A percentile compares a stretch with the other conserved stretches of the same genome.
Evolutionary conservation across 2,797 vertebrate species (phyloP).

Genomic region (Betta splendens): DNA sequence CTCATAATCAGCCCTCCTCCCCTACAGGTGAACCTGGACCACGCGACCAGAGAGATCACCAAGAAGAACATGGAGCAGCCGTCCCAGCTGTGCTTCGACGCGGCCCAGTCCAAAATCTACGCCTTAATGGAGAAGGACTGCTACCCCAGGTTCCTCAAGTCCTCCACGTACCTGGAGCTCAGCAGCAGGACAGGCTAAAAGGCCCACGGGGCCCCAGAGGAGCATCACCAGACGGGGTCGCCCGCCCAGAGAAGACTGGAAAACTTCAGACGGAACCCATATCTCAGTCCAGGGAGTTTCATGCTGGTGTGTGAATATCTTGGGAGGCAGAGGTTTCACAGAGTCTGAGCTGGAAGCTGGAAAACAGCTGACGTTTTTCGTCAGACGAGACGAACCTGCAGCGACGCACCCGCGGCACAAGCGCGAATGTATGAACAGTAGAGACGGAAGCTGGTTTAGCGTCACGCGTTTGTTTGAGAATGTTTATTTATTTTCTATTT

Average conservation of each 20-base stretch:
- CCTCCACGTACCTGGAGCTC: slow-evolving; percentile 76
- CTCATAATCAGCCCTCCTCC: slow-evolving; percentile 8
- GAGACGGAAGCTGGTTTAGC: slow-evolving; percentile 13
- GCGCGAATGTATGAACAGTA: slow-evolving; percentile 2
- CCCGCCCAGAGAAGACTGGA: slow-evolving; percentile 14
- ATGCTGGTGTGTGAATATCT: slow-evolving; percentile 9
- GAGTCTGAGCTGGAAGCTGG: slow-evolving; percentile 20
- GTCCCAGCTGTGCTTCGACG: slow-evolving; percentile 79
- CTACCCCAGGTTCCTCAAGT: slow-evolving; percentile 92
- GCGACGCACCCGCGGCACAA: slow-evolving; percentile 17
- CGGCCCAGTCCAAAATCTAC: slow-evolving; percentile 88
- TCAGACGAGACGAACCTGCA: slow-evolving; percentile 21
- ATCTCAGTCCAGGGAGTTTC: slow-evolving; percentile 25
- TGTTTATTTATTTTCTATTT: slow-evolving; percentile 72
- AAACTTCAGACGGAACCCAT: slow-evolving; percentile 24
- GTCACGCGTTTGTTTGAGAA: slow-evolving; percentile 39
- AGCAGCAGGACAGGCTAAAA: slow-evolving; percentile 56
- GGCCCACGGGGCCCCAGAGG: not conserved
- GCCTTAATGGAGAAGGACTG: slow-evolving; percentile 96
- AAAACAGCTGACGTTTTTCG: slow-evolving; percentile 22
- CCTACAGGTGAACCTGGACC: slow-evolving; percentile 92
- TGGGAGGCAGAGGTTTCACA: not conserved
- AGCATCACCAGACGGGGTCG: not conserved
- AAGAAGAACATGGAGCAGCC: slow-evolving; percentile 78
- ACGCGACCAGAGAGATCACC: slow-evolving; percentile 86